phyloP scores from a whole-genome alignment of 2,113 vertebrate species.

The Ploceus nigricollis region DNA sequence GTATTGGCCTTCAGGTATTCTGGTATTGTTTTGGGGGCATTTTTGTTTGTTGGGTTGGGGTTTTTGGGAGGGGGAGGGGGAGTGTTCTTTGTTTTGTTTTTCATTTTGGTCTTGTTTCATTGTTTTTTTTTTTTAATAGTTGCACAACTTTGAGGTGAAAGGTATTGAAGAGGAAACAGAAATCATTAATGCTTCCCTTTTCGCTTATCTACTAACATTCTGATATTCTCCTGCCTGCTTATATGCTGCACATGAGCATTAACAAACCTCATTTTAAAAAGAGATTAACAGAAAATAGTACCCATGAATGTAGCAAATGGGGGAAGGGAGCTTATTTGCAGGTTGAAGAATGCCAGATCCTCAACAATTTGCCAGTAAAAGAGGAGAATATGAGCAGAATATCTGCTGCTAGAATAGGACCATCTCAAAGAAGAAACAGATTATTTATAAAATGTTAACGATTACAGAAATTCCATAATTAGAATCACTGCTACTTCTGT shows the following conservation, averaged over 20 bases:
- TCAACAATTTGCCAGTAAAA: not conserved
- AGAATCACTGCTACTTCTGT: slow-evolving; percentile 12
- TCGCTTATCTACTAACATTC: not conserved
- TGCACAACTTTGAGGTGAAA: not conserved
- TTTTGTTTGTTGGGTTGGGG: not conserved
- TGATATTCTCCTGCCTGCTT: not conserved
- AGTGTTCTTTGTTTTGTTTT: not conserved
- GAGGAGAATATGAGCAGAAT: not conserved
- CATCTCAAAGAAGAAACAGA: slow-evolving; percentile 2
- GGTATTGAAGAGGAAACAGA: not conserved
- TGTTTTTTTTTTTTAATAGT: not conserved
- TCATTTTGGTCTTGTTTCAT: not conserved
- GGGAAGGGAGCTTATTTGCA: not conserved
- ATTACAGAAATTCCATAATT: slow-evolving; percentile 35
- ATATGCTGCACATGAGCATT: not conserved
- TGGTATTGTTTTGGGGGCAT: not conserved
- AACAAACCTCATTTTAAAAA: not conserved
- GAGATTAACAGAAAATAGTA: not conserved
- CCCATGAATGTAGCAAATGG: not conserved
- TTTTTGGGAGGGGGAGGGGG: too few species aligned
- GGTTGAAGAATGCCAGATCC: not conserved
- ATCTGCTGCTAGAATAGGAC: not conserved
- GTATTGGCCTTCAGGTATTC: not conserved
- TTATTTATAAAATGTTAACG: slow-evolving; percentile 30
- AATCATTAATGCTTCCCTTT: not conserved